Conservation (phyloP, 2,888 invertebrate genomes). For the Hybos culiciformis region DNA sequence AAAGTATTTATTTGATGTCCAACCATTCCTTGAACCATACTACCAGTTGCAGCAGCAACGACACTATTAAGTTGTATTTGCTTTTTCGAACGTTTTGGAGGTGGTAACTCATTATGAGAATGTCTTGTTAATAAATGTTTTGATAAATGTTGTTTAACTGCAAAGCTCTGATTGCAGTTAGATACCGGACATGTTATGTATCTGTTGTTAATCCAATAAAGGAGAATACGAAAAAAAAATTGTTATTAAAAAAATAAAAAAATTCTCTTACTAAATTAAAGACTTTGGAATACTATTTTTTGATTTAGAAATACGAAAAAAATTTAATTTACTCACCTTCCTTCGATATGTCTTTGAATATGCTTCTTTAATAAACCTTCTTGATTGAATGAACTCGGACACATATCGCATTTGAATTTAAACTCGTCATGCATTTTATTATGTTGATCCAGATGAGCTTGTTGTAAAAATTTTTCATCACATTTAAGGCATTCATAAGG, state of each 20-base stretch:
- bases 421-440: conserved; percentile 36
- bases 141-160: conserved; percentile 35
- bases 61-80: conserved; percentile 19
- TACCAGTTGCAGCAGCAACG: conserved; percentile 19
- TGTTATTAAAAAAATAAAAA: neutral
- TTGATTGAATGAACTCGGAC: conserved; percentile 35
- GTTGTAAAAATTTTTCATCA: conserved; percentile 35
- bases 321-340: conserved; percentile 24
- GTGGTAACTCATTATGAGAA: conserved; percentile 34
- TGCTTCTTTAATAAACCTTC: conserved; percentile 35
- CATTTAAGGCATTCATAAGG: conserved; percentile 35
- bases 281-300: neutral
- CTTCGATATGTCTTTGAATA: conserved; percentile 35
- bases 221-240: neutral
- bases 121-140: conserved; percentile 36
- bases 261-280: neutral
- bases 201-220: no score
- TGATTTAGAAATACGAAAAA: neutral
- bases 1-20: conserved; percentile 25
- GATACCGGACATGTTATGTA: conserved; percentile 34
- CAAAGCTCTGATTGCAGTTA: conserved; percentile 35
- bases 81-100: conserved; percentile 34
- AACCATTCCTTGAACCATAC: conserved; percentile 28
- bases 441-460: conserved; percentile 35
- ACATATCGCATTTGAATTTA: conserved; percentile 35